Percentiles rank a stretch among this genome's conserved stretches.
Evolutionary conservation across 2,113 vertebrate genomes (phyloP).

Genomic region (Dasyornis broadbenti): DNA sequence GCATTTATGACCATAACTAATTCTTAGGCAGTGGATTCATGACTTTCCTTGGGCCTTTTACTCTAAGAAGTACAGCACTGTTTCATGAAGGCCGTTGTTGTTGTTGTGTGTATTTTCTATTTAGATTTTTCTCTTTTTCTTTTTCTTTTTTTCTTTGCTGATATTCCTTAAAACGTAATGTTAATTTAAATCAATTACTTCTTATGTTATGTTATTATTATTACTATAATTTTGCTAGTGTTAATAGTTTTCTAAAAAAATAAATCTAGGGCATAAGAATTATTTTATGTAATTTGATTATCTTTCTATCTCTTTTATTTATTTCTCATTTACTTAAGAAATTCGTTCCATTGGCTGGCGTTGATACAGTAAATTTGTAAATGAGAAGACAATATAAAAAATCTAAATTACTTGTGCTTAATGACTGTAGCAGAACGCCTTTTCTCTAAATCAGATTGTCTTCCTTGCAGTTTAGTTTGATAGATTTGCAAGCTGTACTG

Average conservation of each 20-base stretch:
- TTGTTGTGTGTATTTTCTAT: not conserved
- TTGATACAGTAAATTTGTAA: conserved; percentile 87
- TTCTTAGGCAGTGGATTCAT: conserved; percentile 62
- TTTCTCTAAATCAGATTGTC: conserved; percentile 92
- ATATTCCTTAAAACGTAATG: conserved; percentile 69
- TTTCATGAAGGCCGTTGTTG: conserved; percentile 16
- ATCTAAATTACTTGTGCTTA: conserved; percentile 89
- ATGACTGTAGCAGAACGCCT: conserved; percentile 89
- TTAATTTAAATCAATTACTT: conserved; percentile 82
- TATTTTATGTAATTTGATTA: conserved; percentile 87
- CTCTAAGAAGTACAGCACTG: conserved; percentile 6
- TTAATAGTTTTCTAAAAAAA: conserved; percentile 77
- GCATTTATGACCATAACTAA: conserved; percentile 72
- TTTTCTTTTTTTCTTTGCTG: not conserved
- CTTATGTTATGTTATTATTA: conserved; percentile 71
- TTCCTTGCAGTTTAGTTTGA: conserved; percentile 86
- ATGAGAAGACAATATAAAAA: conserved; percentile 84
- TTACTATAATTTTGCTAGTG: conserved; percentile 71
- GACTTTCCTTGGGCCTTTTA: conserved; percentile 59
- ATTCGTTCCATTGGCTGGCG: conserved; percentile 89
- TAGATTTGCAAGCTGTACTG: conserved; percentile 81
- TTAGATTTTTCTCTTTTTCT: rapidly evolving
- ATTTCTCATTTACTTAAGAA: conserved; percentile 90
- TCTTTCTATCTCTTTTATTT: conserved; percentile 86
- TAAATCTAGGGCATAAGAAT: conserved; percentile 73